Base-by-base conservation (phyloP, 37 sponge, comb jelly and placozoan genomes). In the Ianthella basta region DNA sequence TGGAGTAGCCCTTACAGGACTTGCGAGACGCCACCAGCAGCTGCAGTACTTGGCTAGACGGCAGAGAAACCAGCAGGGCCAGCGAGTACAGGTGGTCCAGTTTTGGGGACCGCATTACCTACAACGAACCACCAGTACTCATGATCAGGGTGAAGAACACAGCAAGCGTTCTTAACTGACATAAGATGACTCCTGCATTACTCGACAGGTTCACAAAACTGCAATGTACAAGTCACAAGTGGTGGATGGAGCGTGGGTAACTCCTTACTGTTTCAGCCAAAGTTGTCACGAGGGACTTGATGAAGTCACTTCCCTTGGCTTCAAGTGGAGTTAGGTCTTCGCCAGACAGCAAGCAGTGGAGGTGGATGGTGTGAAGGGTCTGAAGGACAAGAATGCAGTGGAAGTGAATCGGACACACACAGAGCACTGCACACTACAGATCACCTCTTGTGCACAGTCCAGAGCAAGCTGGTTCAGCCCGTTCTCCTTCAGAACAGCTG, bases 21-120 rank as follows among this genome's bases (percentile, higher is more conserved):
- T 33, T 90, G 18, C 32, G 80, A 21, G 77, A 37, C 15, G 57
- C 56, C 68, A 67, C 44, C 24, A 90, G 83, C 24, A 80, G 50
- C 25, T 72, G 30, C 15, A 50, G 38, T 21, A 77, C 86, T 27
- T 61, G 19, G 1, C 14, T 24, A 0, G 82, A 81, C n/a, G 39
- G 50, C 15, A 63, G 13, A 33, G 25, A 36, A 25, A 90, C 55
- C 56, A 90, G 66, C 66, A 90, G 77, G 33, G 75, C 59, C 38
- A 90, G 57, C 23, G 60, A 70, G n/a, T 86, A 84, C 5, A 85
- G 82, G 33, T 75, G 86, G 66, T 90, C 90, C 77, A 90, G 55
- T 10, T 70, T 55, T 19, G 82, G 63, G 30, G 77, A 86, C 10
- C 75, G 72, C 63, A 90, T 37, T 36, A 90, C 78, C 90, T 90